Conservation (phyloP, 2,888 invertebrate genomes). For the Beris chalybata region DNA sequence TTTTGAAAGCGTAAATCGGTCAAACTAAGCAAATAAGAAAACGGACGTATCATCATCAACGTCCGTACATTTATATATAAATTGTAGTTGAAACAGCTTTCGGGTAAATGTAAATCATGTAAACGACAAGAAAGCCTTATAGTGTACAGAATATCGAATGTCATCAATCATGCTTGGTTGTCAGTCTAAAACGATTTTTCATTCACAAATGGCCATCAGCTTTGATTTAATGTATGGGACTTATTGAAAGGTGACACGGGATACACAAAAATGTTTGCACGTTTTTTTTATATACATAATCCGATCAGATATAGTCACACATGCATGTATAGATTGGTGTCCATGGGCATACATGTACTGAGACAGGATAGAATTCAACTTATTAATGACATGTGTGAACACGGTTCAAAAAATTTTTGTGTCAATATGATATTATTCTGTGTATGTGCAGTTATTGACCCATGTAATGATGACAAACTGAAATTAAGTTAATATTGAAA, state of each 20-base stretch:
- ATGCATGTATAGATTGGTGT: too few relatives aligned
- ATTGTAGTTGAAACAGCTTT: neutral
- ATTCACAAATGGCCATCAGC: conserved; percentile 38
- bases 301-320: too few relatives aligned
- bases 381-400: conserved; percentile 1
- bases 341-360: too few relatives aligned
- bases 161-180: conserved; percentile 37
- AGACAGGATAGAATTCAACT: too few relatives aligned
- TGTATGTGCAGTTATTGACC: conserved; percentile 19
- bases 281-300: too few relatives aligned
- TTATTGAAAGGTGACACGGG: conserved; percentile 38
- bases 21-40: too few relatives aligned
- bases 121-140: conserved; percentile 24
- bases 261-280: conserved; percentile 21
- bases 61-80: too few relatives aligned
- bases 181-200: conserved; percentile 38
- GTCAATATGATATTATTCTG: conserved; percentile 7
- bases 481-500: conserved; percentile 31
- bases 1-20: too few relatives aligned
- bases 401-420: conserved; percentile 6
- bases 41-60: too few relatives aligned
- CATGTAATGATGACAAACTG: conserved; percentile 32
- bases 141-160: conserved; percentile 26
- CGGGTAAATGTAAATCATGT: conserved; percentile 34
- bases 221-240: conserved; percentile 34